These are phyloP conservation scores for Synergus gifuensis DNA, from an alignment of 2,888 invertebrate genomes.

Conservation along the genomic window DNA sequence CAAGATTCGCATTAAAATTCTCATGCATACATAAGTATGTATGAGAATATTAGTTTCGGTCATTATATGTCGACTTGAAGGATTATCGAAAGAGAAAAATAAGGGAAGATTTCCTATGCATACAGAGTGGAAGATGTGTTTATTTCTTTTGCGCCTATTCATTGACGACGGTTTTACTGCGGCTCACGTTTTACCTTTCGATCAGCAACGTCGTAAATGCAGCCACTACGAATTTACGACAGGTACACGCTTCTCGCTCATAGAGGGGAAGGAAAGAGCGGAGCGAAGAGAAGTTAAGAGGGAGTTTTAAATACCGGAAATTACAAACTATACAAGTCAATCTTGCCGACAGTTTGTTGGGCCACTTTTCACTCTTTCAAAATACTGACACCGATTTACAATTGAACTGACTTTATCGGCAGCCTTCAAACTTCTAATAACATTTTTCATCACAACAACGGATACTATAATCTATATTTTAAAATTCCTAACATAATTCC, in stretches of 20 bases:
- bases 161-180: slow-evolving; percentile 18
- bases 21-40: neutral
- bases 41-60: neutral
- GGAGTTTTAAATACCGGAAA: neutral
- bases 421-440: neutral
- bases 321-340: neutral
- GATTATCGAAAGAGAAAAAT: neutral
- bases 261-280: neutral
- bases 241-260: slow-evolving; percentile 35
- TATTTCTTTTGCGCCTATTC: slow-evolving; percentile 14
- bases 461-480: neutral
- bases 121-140: neutral
- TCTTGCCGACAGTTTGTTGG: neutral
- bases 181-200: slow-evolving; percentile 44
- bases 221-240: slow-evolving; percentile 50
- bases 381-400: neutral
- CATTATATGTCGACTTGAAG: neutral
- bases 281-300: neutral
- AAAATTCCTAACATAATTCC: no score
- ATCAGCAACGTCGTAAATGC: slow-evolving; percentile 49
- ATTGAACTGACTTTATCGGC: no score
- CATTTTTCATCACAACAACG: slow-evolving; percentile 1
- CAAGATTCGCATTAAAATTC: neutral
- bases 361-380: neutral
- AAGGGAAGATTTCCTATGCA: neutral